Conservation (phyloP, 2,797 vertebrate genomes). For the Melanotaenia maccullochi region DNA sequence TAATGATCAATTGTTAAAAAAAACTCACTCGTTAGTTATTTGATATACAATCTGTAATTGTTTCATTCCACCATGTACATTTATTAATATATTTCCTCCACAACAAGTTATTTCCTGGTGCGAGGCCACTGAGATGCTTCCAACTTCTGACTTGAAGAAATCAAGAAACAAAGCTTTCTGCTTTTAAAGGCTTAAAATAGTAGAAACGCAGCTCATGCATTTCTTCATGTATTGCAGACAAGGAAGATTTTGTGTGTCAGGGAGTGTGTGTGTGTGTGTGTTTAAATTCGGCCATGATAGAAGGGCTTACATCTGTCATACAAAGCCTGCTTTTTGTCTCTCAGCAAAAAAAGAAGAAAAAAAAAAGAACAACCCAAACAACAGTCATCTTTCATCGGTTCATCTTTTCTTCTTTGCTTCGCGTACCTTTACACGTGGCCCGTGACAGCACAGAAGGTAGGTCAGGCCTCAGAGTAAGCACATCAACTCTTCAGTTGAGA, state of each 20-base stretch:
- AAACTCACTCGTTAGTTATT: slow-evolving; percentile 49
- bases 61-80: slow-evolving; percentile 40
- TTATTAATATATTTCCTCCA: slow-evolving; percentile 34
- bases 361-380: slow-evolving; percentile 50
- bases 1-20: slow-evolving; percentile 47
- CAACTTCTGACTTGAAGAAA: slow-evolving; percentile 77
- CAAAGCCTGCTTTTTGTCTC: slow-evolving; percentile 67
- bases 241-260: slow-evolving; percentile 69
- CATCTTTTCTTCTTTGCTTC: slow-evolving; percentile 51
- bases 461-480: slow-evolving; percentile 61
- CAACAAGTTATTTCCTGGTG: slow-evolving; percentile 19
- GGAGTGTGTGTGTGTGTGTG: slow-evolving; percentile 34
- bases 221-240: slow-evolving; percentile 85
- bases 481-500: slow-evolving; percentile 46
- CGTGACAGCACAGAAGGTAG: slow-evolving; percentile 46
- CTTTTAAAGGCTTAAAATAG: slow-evolving; percentile 80
- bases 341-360: slow-evolving; percentile 17
- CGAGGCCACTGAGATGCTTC: slow-evolving; percentile 69
- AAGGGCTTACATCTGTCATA: slow-evolving; percentile 62
- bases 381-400: slow-evolving; percentile 43
- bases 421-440: slow-evolving; percentile 52
- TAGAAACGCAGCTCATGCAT: slow-evolving; percentile 87
- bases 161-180: slow-evolving; percentile 75
- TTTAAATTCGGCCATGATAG: slow-evolving; percentile 42
- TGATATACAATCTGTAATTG: slow-evolving; percentile 60